Base-by-base conservation (phyloP, 2,113 vertebrate genomes). In the Entelurus aequoreus region DNA sequence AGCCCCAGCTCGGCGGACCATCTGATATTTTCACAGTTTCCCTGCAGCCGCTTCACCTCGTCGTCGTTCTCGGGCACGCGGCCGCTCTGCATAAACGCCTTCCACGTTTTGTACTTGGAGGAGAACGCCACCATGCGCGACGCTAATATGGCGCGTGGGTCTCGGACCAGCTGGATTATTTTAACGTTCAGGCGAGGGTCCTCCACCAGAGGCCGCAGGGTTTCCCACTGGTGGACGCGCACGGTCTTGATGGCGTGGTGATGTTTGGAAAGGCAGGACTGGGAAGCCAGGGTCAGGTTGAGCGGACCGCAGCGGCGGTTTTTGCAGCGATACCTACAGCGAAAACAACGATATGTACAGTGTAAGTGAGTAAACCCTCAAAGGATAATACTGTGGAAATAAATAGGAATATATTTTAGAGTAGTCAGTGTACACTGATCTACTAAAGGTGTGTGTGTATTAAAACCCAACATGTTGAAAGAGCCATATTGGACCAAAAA, bases 121-220 rank as follows among this genome's bases (percentile, higher is more conserved):
- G 94, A 91, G 67, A 98, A 98, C 19, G 95, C 95, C 73, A 96
- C 94, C 85, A 98, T 98, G 71, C 95, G 93, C 0, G 96, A 98
- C 1, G 94, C 95, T 77, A 98, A 85, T 42, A 96, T 92, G 0
- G 95, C 95, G 0, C 95, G 90, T 28, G 96, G 96, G 72, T 98
- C 96, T 38, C 96, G 88, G 21, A 98, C 95, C 48, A 98, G 84
- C 84, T 98, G 96, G 87, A 98, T 98, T 73, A 98, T 72, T 72
- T 87, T 91, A 57, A 98, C 65, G 36, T 98, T 94, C 66, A 99
- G 78, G 3, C 91, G 90, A 0, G 92, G 92, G 78, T 99, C 94
- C 79, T 98, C 92, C 5, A 91, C 83, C 69, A 99, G 81, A 0
- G 94, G 92, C 68, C 90, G 93, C 64, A 98, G 86, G 40, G 92